Evolutionary conservation across 2,797 vertebrate species (phyloP), one percentile per base, ranked within the genome.

Genomic region (Notolabrus celidotus): DNA sequence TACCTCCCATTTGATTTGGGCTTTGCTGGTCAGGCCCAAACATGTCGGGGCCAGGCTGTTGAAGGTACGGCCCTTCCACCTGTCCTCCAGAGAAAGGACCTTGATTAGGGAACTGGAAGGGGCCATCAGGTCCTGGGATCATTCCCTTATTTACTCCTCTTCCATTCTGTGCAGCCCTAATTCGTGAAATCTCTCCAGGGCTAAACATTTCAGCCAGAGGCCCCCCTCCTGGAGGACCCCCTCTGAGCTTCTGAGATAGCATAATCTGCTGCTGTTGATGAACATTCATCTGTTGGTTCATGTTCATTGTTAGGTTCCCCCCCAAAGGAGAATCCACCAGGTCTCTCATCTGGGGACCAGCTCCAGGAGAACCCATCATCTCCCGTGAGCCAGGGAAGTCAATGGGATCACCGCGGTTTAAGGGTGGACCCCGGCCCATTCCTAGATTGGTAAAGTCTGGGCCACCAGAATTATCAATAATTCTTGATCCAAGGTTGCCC

Each of bases 231-330:
- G 88, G 86, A 0, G 94, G 91, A 23, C 93, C 95, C 83, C 95
- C 92, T 71, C 92, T 65, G 83, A 98, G 94, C 90, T 97, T 98
- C 0, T 97, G 95, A 71, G 94, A 92, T 52, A 98, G 82, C 90
- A 97, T 94, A 89, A 97, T 94, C 86, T 99, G 96, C 73, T 96
- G 96, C 73, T 97, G 96, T 73, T 95, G 96, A 82, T 97, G 96
- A 0, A 94, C 90, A 10, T 93, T 95, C 94, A 97, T 96, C 85
- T 96, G 97, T 61, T 94, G 93, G 0, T 96, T 97, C 94, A 97
- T 96, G 85, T 95, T 96, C 93, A 98, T 95, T 66, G 94, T 88
- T 50, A 97, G 88, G 71, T 95, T 96, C 66, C 94, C 89, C 0
- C 96, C 95, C 42, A 97, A 90, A 88, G 96, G 92, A 61, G 95